These are phyloP conservation scores for Druon quercuslanigerum DNA, from an alignment of 1,140 invertebrate genomes.

Conservation along the genomic window DNA sequence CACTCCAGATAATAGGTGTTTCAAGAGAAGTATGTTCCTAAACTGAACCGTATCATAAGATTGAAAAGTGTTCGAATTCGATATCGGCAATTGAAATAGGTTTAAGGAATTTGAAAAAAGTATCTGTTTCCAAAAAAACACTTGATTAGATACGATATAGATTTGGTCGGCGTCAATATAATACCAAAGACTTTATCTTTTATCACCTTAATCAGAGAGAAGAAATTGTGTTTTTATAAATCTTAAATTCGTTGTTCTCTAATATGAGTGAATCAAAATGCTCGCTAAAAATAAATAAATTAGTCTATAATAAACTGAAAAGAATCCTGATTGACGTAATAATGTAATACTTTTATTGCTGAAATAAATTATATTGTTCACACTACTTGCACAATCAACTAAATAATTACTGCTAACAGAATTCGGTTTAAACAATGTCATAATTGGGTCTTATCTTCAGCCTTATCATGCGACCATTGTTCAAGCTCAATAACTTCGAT, in stretches of 20 bases:
- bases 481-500: background rate
- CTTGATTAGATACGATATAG: constrained; percentile 16
- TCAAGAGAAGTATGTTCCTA: too few relatives aligned
- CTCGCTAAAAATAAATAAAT: too few relatives aligned
- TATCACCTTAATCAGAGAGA: background rate
- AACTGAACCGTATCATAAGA: too few relatives aligned
- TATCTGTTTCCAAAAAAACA: constrained; percentile 12
- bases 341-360: background rate
- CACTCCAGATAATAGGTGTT: too few relatives aligned
- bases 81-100: background rate
- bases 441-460: background rate
- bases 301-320: too few relatives aligned
- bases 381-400: background rate
- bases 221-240: too few relatives aligned
- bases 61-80: too few relatives aligned
- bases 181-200: background rate
- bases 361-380: background rate
- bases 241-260: too few relatives aligned
- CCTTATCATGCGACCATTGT: background rate
- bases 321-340: too few relatives aligned
- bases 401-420: background rate
- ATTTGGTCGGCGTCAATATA: background rate
- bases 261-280: too few relatives aligned
- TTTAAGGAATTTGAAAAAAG: background rate
- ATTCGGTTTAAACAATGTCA: constrained; percentile 14